Base-by-base conservation (phyloP, 2,113 vertebrate species). In the Caloenas nicobarica region DNA sequence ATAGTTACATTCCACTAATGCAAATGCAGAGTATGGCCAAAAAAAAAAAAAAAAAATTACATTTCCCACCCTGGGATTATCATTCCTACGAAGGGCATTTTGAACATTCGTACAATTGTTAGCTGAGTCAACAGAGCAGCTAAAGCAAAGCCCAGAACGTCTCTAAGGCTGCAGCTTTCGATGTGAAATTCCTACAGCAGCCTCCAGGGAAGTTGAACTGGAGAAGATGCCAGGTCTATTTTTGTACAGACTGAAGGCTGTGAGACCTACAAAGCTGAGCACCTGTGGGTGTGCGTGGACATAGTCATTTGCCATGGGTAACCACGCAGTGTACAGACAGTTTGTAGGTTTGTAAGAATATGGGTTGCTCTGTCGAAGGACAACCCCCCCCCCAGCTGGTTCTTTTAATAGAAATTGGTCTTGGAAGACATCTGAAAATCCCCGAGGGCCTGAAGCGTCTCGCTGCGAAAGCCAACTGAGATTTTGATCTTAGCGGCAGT, bases 41-140 rank as follows among this genome's bases (percentile, higher is more conserved):
- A 42, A 57, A 56, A 74, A 66, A n/a, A 31, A 44, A 48, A 28
- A 42, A 26, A 72, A 60, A 81, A 34, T 61, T 31, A 5, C 78
- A 58, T 88, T 91, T 97, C 56, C 64, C 72, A 83, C 24, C 26
- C 13, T 70, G 90, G 88, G 94, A 81, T 92, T 74, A 19, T 62
- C 46, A 16, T 90, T 81, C 56, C 79, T 70, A 31, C 8, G 0
- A 60, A 42, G 93, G 80, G 56, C 76, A n/a, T 77, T 86, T 70
- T 1, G 22, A 77, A 81, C 68, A 51, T 58, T 13, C 14, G 0
- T 48, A 44, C 69, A 42, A 2, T 38, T 60, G 82, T 91, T 93
- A 81, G 88, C 86, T 74, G 93, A 93, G 86, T 92, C 90, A 86
- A 86, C 92, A 91, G 93, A 95, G 88, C 95, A 83, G 88, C 91